A percentile compares a stretch with the other conserved stretches of the same genome.
phyloP scores from a whole-genome alignment of 2,797 vertebrate species.

The Pseudopleuronectes americanus region DNA sequence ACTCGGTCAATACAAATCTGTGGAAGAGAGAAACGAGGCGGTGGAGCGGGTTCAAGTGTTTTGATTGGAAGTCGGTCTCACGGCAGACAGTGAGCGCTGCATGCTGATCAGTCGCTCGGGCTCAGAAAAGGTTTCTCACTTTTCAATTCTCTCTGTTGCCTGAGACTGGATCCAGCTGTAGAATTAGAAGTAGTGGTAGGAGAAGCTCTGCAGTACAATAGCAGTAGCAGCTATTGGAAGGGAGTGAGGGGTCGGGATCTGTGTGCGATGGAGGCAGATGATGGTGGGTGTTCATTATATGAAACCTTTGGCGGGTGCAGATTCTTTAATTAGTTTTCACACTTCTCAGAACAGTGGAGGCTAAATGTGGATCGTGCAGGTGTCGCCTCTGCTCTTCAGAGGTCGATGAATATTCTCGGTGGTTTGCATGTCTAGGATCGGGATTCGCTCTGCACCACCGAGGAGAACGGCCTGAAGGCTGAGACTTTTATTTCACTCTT shows the following conservation, averaged over 20 bases:
- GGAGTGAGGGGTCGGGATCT: not conserved
- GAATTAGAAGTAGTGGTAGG: not conserved
- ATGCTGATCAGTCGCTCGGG: conserved; percentile 29
- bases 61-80: conserved; percentile 26
- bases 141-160: conserved; percentile 7
- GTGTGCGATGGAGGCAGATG: not conserved
- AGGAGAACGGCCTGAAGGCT: not conserved
- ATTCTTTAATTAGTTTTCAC: conserved; percentile 57
- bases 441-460: not conserved
- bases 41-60: conserved; percentile 46
- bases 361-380: conserved; percentile 42
- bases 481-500: not conserved
- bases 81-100: conserved; percentile 18
- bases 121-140: not conserved
- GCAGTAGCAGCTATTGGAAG: not conserved
- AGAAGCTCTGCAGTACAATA: not conserved
- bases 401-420: conserved; percentile 44
- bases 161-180: not conserved
- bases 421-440: conserved; percentile 8
- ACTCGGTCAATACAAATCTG: conserved; percentile 43
- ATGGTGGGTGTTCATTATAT: not conserved
- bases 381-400: conserved; percentile 41
- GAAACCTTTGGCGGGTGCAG: conserved; percentile 8
- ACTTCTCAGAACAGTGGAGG: conserved; percentile 24
- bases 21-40: conserved; percentile 33